These are phyloP conservation scores for Nycticryphes semicollaris DNA, from an alignment of 2,113 vertebrate species.

Conservation along the genomic window DNA sequence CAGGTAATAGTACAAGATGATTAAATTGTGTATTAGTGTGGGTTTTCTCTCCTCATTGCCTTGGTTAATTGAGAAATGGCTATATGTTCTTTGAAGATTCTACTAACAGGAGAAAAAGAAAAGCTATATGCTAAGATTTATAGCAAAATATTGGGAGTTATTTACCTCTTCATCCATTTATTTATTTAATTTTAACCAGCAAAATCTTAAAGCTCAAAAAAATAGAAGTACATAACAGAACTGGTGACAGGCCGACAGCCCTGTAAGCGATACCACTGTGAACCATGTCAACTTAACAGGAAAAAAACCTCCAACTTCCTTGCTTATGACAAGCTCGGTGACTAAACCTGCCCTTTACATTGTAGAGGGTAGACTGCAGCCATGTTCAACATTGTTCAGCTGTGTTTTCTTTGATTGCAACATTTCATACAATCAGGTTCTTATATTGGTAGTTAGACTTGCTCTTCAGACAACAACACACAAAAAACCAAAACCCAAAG, in stretches of 20 bases:
- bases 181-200: neutral
- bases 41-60: neutral
- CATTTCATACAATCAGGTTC: neutral
- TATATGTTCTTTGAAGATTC: neutral
- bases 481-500: neutral
- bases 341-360: neutral
- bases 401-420: neutral
- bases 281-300: neutral
- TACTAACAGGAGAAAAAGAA: neutral
- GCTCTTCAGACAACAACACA: neutral
- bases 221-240: neutral
- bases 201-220: neutral
- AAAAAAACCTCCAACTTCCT: neutral
- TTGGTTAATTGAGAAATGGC: neutral
- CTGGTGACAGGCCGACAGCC: neutral
- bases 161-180: neutral
- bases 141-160: neutral
- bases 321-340: neutral
- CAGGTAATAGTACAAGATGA: neutral
- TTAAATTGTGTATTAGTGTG: neutral
- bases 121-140: neutral
- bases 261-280: neutral
- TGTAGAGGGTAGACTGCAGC: neutral
- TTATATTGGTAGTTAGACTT: neutral
- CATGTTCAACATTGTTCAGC: neutral